Evolutionary conservation across 2,797 vertebrate species (phyloP).

Genomic region (Pyrocephalus nanus): DNA sequence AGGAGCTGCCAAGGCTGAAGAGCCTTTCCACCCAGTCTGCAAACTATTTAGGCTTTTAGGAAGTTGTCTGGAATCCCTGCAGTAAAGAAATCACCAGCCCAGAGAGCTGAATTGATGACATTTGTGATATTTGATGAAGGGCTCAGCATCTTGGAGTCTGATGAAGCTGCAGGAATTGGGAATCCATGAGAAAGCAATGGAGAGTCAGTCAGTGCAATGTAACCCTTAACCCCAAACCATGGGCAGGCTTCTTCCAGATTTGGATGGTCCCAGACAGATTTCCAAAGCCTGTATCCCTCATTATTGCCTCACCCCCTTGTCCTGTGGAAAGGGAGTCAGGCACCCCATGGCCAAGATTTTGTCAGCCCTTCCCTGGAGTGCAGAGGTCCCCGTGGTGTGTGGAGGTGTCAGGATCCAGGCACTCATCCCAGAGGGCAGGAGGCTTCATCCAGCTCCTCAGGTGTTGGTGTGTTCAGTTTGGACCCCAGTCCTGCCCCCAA

Average conservation of each 20-base stretch:
- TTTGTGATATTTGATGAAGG: not conserved
- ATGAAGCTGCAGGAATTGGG: not conserved
- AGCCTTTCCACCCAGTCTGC: not conserved
- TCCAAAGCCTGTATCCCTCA: not conserved
- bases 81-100: not conserved
- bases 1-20: not conserved
- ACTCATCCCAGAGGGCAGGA: not conserved
- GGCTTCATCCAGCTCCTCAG: not conserved
- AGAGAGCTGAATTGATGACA: not conserved
- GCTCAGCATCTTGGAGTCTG: not conserved
- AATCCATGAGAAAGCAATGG: not conserved
- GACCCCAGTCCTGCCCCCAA: fast-evolving
- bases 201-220: not conserved
- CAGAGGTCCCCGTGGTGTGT: fast-evolving
- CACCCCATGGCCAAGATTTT: not conserved
- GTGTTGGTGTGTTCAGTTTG: not conserved
- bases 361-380: not conserved
- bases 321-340: not conserved
- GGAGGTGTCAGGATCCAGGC: not conserved
- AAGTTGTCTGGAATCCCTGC: not conserved
- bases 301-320: not conserved
- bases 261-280: not conserved
- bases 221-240: not conserved
- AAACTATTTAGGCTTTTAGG: not conserved
- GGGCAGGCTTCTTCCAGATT: not conserved